Percentiles rank a stretch among this genome's conserved stretches.
phyloP scores from a whole-genome alignment of 2,113 vertebrate genomes.

The Oreochromis tanganicae region DNA sequence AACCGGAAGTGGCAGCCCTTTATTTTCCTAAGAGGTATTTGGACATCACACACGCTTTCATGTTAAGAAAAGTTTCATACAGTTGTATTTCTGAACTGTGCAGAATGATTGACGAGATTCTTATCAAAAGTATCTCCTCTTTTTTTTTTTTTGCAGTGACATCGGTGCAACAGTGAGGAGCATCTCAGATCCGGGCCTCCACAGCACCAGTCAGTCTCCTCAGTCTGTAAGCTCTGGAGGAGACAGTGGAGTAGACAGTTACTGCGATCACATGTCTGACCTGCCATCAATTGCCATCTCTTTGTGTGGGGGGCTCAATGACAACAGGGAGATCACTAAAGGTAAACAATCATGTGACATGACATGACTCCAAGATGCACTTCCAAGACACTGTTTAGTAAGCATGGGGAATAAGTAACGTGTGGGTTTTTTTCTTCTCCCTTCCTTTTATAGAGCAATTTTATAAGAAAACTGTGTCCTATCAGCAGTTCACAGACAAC shows the following conservation, averaged over 20 bases:
- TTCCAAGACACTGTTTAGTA: not conserved
- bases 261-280: constrained; percentile 82
- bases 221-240: constrained; percentile 86
- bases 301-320: constrained; percentile 88
- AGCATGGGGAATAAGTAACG: not conserved
- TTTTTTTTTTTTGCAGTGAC: constrained; percentile 64
- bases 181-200: constrained; percentile 52
- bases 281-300: constrained; percentile 89
- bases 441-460: constrained; percentile 79
- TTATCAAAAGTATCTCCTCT: not conserved
- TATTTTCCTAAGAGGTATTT: constrained; percentile 94
- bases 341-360: constrained; percentile 59
- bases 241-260: constrained; percentile 92
- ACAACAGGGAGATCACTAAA: constrained; percentile 87
- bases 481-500: constrained; percentile 89
- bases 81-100: not conserved
- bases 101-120: not conserved
- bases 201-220: constrained; percentile 82
- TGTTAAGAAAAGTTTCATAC: not conserved
- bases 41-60: not conserved
- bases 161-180: constrained; percentile 44
- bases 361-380: not conserved
- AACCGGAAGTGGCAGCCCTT: constrained; percentile 92
- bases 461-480: constrained; percentile 83
- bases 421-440: not conserved